phyloP scores from a whole-genome alignment of 2,113 vertebrate genomes.

The Pavo muticus region DNA sequence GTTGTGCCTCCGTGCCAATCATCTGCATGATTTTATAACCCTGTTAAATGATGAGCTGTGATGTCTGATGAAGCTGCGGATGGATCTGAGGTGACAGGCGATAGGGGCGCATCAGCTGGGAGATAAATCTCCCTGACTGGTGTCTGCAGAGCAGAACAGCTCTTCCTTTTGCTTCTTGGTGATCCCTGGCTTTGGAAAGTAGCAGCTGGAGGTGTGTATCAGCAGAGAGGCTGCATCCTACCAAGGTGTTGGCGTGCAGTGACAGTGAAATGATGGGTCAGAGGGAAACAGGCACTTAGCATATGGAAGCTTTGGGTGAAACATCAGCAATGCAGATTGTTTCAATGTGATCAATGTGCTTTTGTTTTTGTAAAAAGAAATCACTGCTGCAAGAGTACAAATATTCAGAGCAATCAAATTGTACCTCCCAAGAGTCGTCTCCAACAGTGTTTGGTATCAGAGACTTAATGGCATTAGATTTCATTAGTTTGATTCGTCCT shows the following conservation, averaged over 20 bases:
- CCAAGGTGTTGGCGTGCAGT: background rate
- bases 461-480: background rate
- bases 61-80: conserved; percentile 17
- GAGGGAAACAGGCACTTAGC: background rate
- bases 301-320: background rate
- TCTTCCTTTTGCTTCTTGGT: background rate
- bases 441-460: background rate
- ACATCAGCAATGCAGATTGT: background rate
- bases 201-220: background rate
- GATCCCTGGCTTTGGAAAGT: background rate
- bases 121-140: background rate
- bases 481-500: background rate
- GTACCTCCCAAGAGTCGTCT: background rate
- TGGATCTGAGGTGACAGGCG: background rate
- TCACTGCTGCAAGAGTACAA: background rate
- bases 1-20: background rate
- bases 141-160: background rate
- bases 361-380: background rate
- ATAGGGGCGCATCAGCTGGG: background rate
- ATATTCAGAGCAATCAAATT: background rate
- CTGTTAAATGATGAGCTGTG: background rate
- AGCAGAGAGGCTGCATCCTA: rapidly evolving
- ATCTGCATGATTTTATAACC: background rate
- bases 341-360: background rate
- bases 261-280: background rate